Conservation (phyloP, 2,797 vertebrate genomes). For the Morus bassanus region DNA sequence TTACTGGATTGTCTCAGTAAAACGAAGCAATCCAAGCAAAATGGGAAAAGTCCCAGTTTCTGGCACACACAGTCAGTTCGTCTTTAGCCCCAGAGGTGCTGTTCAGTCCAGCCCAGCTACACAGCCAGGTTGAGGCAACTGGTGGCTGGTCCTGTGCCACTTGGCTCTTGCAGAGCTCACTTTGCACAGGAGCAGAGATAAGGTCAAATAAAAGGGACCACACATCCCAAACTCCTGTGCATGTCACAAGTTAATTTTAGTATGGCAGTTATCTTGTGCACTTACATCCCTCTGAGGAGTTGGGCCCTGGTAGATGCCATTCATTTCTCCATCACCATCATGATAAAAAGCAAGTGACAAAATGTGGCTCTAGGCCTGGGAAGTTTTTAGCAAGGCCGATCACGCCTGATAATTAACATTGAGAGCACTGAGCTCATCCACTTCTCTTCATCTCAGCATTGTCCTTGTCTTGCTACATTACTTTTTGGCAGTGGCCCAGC, state of each 20-base stretch:
- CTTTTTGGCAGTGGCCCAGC: constrained; percentile 55
- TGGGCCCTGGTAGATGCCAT: no score
- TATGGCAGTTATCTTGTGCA: background rate
- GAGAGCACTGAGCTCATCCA: constrained; percentile 32
- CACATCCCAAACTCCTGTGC: background rate
- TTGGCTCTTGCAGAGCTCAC: background rate
- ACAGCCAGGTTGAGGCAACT: background rate
- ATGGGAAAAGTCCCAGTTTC: background rate
- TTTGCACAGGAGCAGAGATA: background rate
- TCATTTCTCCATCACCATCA: background rate
- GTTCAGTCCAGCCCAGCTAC: background rate
- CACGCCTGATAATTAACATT: constrained; percentile 28
- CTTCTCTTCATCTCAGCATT: constrained; percentile 40
- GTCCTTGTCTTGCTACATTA: constrained; percentile 36
- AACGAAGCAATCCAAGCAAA: background rate
- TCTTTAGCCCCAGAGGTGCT: background rate
- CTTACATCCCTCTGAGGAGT: background rate
- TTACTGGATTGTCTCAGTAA: background rate
- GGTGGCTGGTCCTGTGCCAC: background rate
- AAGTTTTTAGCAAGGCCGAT: background rate
- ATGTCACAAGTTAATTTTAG: accelerated
- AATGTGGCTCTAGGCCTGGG: background rate
- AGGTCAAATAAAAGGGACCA: background rate
- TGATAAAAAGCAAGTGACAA: background rate
- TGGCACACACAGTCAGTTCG: background rate